Conservation (phyloP, 37 sponge, comb jelly and placozoan genomes). For the Corticium candelabrum region DNA sequence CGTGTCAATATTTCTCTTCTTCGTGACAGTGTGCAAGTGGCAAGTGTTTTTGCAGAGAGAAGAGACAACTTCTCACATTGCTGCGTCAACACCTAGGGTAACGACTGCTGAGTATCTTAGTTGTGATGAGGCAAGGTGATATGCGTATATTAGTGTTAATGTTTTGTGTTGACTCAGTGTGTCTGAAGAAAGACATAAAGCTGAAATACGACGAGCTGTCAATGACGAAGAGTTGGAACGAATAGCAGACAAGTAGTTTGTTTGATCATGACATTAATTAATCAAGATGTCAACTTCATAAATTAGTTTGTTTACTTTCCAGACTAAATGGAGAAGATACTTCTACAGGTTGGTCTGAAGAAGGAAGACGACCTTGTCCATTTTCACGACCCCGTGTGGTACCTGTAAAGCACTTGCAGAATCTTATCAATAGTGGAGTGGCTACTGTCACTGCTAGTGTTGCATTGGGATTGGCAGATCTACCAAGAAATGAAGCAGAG, state of each 20-base stretch:
- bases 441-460: background rate
- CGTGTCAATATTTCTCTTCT: too few species aligned
- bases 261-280: background rate
- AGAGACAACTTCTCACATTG: too few species aligned
- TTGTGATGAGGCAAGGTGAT: too few species aligned
- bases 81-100: too few species aligned
- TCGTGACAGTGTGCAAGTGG: too few species aligned
- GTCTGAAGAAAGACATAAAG: constrained; percentile 65
- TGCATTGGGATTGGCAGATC: background rate
- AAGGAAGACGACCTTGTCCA: background rate
- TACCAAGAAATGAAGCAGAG: too few species aligned
- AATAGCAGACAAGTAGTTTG: constrained; percentile 51
- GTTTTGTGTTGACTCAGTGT: too few species aligned
- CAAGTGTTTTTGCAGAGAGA: too few species aligned
- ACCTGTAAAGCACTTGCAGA: background rate
- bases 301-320: background rate
- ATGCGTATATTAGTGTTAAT: too few species aligned
- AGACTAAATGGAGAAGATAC: background rate
- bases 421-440: background rate
- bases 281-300: background rate
- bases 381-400: background rate
- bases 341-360: background rate
- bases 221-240: constrained; percentile 53
- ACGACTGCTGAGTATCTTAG: too few species aligned
- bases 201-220: constrained; percentile 73